phyloP scores from a whole-genome alignment of 2,888 invertebrate species.

The Cabera pusaria region DNA sequence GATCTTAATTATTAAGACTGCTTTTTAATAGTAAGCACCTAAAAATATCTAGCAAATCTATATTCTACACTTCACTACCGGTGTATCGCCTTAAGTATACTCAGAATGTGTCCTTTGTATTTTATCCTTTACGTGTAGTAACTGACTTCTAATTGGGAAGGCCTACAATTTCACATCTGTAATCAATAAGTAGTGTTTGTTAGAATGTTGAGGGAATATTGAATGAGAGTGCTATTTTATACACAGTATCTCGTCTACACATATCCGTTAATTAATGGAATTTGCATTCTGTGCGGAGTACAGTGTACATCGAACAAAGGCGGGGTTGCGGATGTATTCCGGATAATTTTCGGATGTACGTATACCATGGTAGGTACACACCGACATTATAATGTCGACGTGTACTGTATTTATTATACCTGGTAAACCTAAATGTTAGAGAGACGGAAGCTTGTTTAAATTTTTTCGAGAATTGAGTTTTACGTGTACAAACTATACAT shows the following conservation, averaged over 20 bases:
- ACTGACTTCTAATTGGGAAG: constrained; percentile 18
- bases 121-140: constrained; percentile 11
- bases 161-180: constrained; percentile 53
- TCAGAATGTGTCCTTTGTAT: constrained; percentile 15
- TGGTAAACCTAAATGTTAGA: too few species aligned
- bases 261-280: constrained; percentile 50
- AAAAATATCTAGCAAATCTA: too few species aligned
- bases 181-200: constrained; percentile 66
- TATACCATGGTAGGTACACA: background rate
- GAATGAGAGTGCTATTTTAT: constrained; percentile 19
- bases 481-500: too few species aligned
- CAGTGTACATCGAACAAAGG: constrained; percentile 24
- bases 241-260: constrained; percentile 21
- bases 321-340: constrained; percentile 8
- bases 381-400: too few species aligned
- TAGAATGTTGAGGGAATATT: constrained; percentile 39
- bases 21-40: too few species aligned
- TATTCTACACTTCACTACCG: too few species aligned
- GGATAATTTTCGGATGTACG: constrained; percentile 21
- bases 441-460: too few species aligned
- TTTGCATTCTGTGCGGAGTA: constrained; percentile 41
- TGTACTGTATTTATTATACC: too few species aligned
- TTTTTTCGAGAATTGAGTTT: too few species aligned
- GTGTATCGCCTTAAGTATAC: too few species aligned
- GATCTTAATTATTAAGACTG: too few species aligned